Conservation (phyloP, 2,113 vertebrate species). For the Xerus inauris region DNA sequence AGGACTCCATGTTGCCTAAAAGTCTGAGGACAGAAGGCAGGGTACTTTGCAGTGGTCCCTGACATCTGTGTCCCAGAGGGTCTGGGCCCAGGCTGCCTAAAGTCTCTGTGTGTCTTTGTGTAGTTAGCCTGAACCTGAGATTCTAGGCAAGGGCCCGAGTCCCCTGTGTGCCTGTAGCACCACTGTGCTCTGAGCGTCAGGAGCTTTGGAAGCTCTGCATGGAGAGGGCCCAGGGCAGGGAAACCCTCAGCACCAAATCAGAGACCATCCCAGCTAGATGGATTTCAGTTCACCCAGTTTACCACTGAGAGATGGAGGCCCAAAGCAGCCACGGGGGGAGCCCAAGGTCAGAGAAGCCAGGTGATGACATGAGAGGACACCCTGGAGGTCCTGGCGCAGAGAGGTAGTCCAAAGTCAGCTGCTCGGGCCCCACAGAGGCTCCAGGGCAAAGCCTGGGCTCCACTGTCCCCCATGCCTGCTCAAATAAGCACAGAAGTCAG, state of each 20-base stretch:
- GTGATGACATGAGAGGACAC: background rate
- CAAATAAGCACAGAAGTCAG: background rate
- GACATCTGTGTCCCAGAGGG: background rate
- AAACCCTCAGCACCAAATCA: background rate
- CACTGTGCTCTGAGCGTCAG: background rate
- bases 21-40: background rate
- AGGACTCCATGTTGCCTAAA: background rate
- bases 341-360: background rate
- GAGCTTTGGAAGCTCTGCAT: background rate
- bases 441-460: background rate
- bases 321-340: background rate
- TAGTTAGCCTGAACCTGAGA: background rate
- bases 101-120: background rate
- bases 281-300: background rate
- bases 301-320: background rate
- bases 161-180: background rate
- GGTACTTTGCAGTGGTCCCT: background rate
- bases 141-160: background rate
- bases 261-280: background rate
- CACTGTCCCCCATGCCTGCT: background rate
- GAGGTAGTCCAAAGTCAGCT: background rate
- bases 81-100: background rate
- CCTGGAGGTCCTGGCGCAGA: background rate
- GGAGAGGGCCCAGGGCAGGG: background rate
- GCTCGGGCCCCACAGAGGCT: background rate